Base-by-base conservation (phyloP, 2,888 invertebrate species). In the Drepanosiphum platanoidis region DNA sequence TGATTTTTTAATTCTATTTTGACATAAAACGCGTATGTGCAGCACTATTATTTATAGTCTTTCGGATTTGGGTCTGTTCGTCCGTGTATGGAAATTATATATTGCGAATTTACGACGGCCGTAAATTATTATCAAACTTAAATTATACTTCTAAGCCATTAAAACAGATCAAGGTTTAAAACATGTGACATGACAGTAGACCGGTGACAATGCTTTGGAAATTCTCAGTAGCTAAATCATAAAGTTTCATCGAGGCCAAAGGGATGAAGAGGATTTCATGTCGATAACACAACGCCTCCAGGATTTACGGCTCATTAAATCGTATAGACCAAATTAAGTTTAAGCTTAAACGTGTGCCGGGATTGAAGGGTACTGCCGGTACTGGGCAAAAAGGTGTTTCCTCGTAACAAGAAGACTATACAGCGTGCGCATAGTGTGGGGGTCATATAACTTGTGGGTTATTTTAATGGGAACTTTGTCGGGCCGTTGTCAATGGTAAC, bases 401-500 rank as follows among this genome's bases (percentile, higher is more conserved):
- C 18, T 2, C 27, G 3, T n/a, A 32, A 34, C 32, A 7, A 58
- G 27, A 75, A 1, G 13, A 34, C 30, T 58, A 34, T 58, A 58
- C 52, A n/a, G 52, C 7, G 52, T 58, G 7, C 75, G 34, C 15
- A n/a, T 75, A 52, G 52, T 58, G 52, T 11, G 64, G n/a, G 39
- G 61, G 64, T 78, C 30, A 39, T 39, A 30, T 22, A 66, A 66
- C 66, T 32, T 22, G 78, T n/a, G 36, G 32, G 78, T 42, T n/a
- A 42, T 66, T 78, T 79, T 66, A 79, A 79, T 32, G 78, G 66
- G 27, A 32, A 66, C 22, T 27, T 30, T 13, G n/a, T 66, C 66
- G 30, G 77, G 77, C 66, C 78, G 78, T 79, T 32, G 79, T 68
- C 79, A 80, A 46, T 80, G 68, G 79, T 80, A 80, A 80, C 79